Evolutionary conservation across 1,140 invertebrate species (phyloP).

Genomic region (Lutraria rhynchaena): DNA sequence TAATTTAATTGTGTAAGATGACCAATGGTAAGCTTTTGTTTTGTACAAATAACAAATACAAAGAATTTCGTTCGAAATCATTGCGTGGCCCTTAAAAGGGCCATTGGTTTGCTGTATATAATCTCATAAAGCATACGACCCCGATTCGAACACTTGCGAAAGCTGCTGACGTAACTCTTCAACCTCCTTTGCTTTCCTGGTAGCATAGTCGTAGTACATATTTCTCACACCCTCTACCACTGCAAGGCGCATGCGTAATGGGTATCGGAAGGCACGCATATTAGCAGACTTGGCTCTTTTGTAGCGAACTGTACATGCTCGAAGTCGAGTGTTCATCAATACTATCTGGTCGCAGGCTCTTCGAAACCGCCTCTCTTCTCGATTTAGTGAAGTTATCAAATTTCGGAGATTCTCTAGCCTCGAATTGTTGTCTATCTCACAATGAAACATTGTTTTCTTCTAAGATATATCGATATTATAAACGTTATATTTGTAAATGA

Average conservation of each 20-base stretch:
- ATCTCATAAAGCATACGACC: background rate
- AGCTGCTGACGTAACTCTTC: constrained; percentile 18
- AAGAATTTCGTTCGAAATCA: background rate
- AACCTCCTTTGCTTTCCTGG: constrained; percentile 40
- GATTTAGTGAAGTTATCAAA: constrained; percentile 11
- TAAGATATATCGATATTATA: too few species aligned
- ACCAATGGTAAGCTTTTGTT: too few species aligned
- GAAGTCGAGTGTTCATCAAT: constrained; percentile 51
- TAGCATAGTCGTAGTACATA: constrained; percentile 64
- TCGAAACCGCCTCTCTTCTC: constrained; percentile 45
- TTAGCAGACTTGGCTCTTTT: constrained; percentile 48
- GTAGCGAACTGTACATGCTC: constrained; percentile 41
- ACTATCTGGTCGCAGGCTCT: constrained; percentile 61
- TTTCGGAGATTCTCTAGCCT: background rate
- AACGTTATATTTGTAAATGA: too few species aligned
- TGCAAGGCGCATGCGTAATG: constrained; percentile 54
- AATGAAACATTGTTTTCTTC: too few species aligned
- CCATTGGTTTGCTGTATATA: background rate
- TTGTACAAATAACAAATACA: too few species aligned
- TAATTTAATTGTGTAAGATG: too few species aligned
- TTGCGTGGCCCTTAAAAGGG: constrained; percentile 42
- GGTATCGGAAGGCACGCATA: constrained; percentile 54
- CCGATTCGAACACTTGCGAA: background rate
- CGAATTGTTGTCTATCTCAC: too few species aligned
- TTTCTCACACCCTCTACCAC: constrained; percentile 62